phyloP scores from a whole-genome alignment of 2,888 invertebrate species.

The Nineta flava region DNA sequence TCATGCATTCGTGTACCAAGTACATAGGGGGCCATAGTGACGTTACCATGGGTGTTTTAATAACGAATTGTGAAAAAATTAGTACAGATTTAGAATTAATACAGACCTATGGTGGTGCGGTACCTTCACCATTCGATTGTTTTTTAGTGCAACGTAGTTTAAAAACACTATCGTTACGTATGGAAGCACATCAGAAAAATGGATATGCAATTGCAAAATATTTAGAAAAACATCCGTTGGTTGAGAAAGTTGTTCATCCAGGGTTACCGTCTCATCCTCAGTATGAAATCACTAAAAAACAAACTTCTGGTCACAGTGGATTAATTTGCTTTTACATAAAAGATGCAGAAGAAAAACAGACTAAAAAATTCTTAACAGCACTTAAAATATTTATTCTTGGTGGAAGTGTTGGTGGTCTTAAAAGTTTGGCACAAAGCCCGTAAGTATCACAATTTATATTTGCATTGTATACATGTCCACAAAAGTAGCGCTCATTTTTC shows the following conservation, averaged over 20 bases:
- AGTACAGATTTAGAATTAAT: conserved; percentile 35
- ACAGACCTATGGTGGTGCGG: conserved; percentile 72
- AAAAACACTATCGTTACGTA: conserved; percentile 82
- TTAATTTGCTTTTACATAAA: conserved; percentile 80
- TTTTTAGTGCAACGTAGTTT: conserved; percentile 82
- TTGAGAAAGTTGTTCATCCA: conserved; percentile 72
- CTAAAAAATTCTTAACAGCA: conserved; percentile 37
- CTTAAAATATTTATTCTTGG: conserved; percentile 75
- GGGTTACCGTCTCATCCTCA: conserved; percentile 78
- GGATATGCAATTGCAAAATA: conserved; percentile 63
- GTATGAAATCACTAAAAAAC: conserved; percentile 58
- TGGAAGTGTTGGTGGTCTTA: conserved; percentile 90
- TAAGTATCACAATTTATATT: conserved; percentile 33
- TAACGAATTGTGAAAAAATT: conserved; percentile 18
- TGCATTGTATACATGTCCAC: too few species aligned
- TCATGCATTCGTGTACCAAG: conserved; percentile 17
- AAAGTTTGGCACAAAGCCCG: conserved; percentile 90
- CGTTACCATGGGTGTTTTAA: conserved; percentile 15
- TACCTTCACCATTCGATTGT: conserved; percentile 95
- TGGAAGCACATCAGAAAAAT: conserved; percentile 76
- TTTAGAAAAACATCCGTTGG: conserved; percentile 62
- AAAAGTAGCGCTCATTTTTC: too few species aligned
- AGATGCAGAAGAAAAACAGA: conserved; percentile 31
- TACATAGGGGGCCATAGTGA: conserved; percentile 20
- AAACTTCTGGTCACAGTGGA: conserved; percentile 78